Conservation (phyloP, 2,113 vertebrate species). For the Camelus bactrianus region DNA sequence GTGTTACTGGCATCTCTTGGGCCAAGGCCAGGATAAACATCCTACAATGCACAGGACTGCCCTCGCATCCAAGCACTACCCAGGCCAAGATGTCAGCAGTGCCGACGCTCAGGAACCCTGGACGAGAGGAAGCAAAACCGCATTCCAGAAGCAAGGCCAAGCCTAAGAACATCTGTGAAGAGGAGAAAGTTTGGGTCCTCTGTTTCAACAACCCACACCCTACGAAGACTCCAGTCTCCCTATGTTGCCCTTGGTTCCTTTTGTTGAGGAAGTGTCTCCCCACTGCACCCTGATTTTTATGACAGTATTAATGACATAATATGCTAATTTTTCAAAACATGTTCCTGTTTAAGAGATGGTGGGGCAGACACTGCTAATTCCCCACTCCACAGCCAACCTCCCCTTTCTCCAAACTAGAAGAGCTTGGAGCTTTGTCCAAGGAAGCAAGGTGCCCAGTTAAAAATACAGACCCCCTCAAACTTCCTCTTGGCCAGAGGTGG, state of each 20-base stretch:
- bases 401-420: background rate
- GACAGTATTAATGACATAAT: background rate
- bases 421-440: background rate
- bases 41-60: background rate
- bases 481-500: background rate
- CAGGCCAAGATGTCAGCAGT: background rate
- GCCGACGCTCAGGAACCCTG: background rate
- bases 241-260: background rate
- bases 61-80: background rate
- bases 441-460: background rate
- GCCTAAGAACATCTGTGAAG: background rate
- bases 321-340: constrained; percentile 9
- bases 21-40: background rate
- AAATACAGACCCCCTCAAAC: background rate
- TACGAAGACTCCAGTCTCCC: background rate
- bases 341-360: background rate
- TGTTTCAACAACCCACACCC: background rate
- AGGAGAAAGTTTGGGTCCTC: background rate
- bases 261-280: background rate
- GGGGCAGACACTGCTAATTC: background rate
- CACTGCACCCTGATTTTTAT: background rate
- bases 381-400: background rate
- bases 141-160: background rate
- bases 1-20: background rate
- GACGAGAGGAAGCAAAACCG: background rate